Evolutionary conservation across 2,888 invertebrate species (phyloP), one percentile per base, ranked within the genome.

Genomic region (Rhimphoctona megacephalus): DNA sequence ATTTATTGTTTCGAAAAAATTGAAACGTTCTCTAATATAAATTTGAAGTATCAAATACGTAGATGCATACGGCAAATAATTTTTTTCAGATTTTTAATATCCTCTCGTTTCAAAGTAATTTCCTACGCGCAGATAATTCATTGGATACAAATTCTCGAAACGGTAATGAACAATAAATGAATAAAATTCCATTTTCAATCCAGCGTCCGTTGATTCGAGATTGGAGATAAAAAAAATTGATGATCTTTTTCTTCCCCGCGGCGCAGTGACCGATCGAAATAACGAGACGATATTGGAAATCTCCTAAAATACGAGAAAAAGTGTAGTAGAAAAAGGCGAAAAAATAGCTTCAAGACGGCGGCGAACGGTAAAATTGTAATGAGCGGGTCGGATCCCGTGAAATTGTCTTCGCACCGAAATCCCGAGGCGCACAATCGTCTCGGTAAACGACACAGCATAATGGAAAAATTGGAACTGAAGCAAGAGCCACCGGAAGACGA

Each of bases 401-500:
- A 91, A 81, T 85, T 89, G 78, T 83, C 87, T 61, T 67, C 87
- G 57, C 89, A 88, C 57, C 88, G 88, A 25, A 64, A 17, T 73
- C 83, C 39, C 67, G 89, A 46, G 52, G 73, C 39, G 81, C 87
- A 67, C 78, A 87, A 85, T 83, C 86, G 85, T 64, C 74, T 81
- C 22, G 61, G 64, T 30, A 72, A 79, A 36, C 83, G 85, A 14
- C 72, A 81, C 52, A 67, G 49, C 4, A 64, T 83, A 9, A 73
- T 80, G 33, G 85, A 86, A 69, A 89, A 87, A 77, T 78, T 90
- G 85, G 90, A 90, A 80, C 85, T 94, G 93, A 94, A 94, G 87
- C 93, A 94, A 83, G 94, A 94, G 72, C 93, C 93, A 69, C 93
- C 93, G 69, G 93, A 93, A 22, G 93, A 92, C 49, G 93, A 93